These are phyloP conservation scores for Aptenodytes forsteri DNA, from an alignment of 2,113 vertebrate species.

Conservation along the genomic window DNA sequence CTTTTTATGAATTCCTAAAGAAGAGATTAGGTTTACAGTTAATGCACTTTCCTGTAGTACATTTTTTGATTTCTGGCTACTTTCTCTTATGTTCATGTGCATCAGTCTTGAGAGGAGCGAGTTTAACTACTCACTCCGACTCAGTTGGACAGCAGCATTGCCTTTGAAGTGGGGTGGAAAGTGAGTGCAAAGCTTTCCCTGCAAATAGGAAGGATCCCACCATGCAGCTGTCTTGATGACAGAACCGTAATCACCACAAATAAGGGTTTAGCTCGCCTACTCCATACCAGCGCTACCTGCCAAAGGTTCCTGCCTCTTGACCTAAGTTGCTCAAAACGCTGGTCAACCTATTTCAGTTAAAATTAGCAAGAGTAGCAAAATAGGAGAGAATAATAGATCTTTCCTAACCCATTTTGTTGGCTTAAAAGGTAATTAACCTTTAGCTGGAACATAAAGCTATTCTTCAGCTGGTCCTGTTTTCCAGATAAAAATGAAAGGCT, in stretches of 20 bases:
- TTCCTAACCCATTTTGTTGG: neutral
- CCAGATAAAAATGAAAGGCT: neutral
- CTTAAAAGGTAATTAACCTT: slow-evolving; percentile 25
- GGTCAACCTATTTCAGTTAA: neutral
- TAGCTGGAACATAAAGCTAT: neutral
- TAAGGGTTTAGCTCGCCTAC: neutral
- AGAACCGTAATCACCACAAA: neutral
- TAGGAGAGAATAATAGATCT: neutral
- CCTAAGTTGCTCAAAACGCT: neutral
- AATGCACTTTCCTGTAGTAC: neutral
- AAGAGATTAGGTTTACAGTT: neutral
- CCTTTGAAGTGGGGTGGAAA: neutral
- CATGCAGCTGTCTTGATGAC: neutral
- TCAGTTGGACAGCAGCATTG: neutral
- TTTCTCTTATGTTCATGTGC: accelerated
- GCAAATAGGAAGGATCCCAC: neutral
- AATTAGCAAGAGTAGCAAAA: neutral
- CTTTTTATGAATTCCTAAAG: slow-evolving; percentile 14
- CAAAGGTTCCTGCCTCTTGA: neutral
- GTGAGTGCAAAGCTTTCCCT: neutral
- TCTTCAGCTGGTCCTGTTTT: neutral
- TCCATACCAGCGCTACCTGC: neutral
- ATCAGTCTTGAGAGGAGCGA: neutral
- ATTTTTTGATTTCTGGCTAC: neutral
- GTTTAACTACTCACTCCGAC: neutral